A percentile compares a stretch with the other conserved stretches of the same genome.
phyloP scores from a whole-genome alignment of 2,113 vertebrate species.

The Leucosticte australis region DNA sequence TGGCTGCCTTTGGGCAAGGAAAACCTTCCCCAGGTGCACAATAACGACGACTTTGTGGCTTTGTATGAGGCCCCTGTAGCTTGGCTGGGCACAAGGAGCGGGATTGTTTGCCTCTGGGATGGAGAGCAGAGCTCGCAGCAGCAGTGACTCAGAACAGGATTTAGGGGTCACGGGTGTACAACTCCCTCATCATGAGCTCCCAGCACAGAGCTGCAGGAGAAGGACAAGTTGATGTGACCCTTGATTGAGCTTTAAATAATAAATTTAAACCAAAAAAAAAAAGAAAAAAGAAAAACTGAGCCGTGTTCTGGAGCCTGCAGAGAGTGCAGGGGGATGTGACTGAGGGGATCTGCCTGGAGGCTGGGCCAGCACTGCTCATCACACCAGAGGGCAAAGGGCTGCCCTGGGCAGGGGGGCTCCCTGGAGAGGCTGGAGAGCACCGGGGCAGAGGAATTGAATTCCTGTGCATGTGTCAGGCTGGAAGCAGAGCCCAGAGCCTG shows the following conservation, averaged over 20 bases:
- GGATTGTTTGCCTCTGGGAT: conserved; percentile 21
- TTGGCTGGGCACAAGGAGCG: not conserved
- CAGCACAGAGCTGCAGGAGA: not conserved
- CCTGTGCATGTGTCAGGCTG: not conserved
- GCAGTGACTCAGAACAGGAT: conserved; percentile 53
- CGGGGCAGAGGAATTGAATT: not conserved
- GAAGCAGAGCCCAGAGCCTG: not conserved
- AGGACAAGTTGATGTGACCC: conserved; percentile 23
- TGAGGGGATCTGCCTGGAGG: accelerated
- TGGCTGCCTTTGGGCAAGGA: not conserved
- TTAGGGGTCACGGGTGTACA: conserved; percentile 33
- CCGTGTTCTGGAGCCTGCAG: not conserved
- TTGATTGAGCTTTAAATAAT: conserved; percentile 8
- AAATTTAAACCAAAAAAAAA: not conserved
- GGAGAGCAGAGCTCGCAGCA: conserved; percentile 15
- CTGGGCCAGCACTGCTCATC: not conserved
- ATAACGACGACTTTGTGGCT: not conserved
- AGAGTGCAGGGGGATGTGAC: accelerated
- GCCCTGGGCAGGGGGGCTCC: not conserved
- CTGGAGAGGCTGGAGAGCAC: not conserved
- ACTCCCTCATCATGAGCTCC: conserved; percentile 54
- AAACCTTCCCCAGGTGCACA: not conserved
- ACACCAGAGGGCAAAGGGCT: accelerated
- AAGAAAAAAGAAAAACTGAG: not conserved
- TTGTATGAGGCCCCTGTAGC: not conserved